phyloP scores from a whole-genome alignment of 2,797 vertebrate species.

The Xiphophorus birchmanni region DNA sequence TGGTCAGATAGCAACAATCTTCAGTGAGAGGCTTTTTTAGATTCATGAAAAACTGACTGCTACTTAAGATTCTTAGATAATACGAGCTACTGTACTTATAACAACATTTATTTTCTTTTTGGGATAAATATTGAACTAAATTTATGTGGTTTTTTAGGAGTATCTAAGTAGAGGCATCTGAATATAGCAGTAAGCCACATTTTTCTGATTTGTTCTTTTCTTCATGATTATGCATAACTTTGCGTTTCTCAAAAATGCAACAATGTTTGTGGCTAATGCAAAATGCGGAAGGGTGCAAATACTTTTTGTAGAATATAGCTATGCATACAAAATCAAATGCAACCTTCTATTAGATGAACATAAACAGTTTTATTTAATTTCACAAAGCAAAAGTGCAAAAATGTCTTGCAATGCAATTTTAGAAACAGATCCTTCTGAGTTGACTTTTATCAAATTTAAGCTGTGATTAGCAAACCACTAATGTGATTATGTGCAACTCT shows the following conservation, averaged over 20 bases:
- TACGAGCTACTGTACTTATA: neutral
- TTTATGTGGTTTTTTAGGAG: neutral
- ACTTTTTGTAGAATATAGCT: neutral
- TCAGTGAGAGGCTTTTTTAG: neutral
- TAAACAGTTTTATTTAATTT: neutral
- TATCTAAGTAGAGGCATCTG: neutral
- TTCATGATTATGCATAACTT: neutral
- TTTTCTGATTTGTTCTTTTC: neutral
- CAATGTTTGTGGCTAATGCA: neutral
- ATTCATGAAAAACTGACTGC: neutral
- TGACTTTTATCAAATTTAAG: neutral
- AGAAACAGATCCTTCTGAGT: neutral
- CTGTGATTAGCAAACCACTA: neutral
- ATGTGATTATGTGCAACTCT: neutral
- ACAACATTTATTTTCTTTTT: neutral
- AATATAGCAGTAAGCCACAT: neutral
- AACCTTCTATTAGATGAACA: neutral
- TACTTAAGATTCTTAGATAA: neutral
- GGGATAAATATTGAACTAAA: neutral
- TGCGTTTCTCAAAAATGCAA: neutral
- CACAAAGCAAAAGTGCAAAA: neutral
- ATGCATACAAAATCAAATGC: neutral
- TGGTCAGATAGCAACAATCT: neutral
- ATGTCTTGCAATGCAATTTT: neutral
- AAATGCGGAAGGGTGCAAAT: neutral